A percentile compares a stretch with the other conserved stretches of the same genome.
phyloP scores from a whole-genome alignment of 1,140 invertebrate genomes.

The Hylaeus volcanicus region DNA sequence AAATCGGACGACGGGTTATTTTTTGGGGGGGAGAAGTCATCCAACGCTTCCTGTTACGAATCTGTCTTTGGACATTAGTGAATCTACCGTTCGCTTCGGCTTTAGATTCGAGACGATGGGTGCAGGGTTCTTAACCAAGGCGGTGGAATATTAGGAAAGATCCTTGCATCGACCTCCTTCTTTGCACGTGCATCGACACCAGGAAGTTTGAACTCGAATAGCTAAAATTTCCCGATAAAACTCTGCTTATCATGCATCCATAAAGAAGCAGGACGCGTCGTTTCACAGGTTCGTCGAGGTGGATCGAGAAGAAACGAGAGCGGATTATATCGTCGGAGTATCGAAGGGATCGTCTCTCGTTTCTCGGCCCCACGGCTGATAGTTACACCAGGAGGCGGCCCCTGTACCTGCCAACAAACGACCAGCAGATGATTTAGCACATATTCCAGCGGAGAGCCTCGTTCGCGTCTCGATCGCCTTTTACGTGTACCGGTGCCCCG shows the following conservation, averaged over 20 bases:
- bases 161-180: too few species aligned
- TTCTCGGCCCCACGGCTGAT: conserved; percentile 60
- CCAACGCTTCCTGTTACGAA: too few species aligned
- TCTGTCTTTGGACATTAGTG: too few species aligned
- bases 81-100: too few species aligned
- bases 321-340: conserved; percentile 48
- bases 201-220: too few species aligned
- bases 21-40: too few species aligned
- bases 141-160: too few species aligned
- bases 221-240: too few species aligned
- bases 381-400: conserved; percentile 63
- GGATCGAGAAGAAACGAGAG: conserved; percentile 49
- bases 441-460: conserved; percentile 66
- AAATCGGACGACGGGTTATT: too few species aligned
- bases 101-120: too few species aligned
- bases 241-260: neutral
- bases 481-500: conserved; percentile 63
- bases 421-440: conserved; percentile 80
- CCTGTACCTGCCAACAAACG: conserved; percentile 77
- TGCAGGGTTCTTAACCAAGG: too few species aligned
- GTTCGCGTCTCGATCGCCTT: conserved; percentile 65
- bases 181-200: too few species aligned
- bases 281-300: conserved; percentile 17
- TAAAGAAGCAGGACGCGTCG: neutral
- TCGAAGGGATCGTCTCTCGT: conserved; percentile 65